Conservation (phyloP, 2,888 invertebrate genomes). For the Nomada flava region DNA sequence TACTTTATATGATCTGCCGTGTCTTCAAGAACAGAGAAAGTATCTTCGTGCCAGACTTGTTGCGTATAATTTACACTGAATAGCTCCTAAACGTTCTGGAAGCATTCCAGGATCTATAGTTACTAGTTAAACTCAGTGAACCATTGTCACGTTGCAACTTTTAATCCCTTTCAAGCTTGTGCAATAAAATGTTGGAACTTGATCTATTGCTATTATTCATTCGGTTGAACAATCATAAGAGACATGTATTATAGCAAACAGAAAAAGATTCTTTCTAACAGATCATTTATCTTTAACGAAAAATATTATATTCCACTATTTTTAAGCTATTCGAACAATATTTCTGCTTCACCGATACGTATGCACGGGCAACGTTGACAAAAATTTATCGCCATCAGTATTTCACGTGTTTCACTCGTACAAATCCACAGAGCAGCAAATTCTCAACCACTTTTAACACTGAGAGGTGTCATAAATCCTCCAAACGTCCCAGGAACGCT, state of each 20-base stretch:
- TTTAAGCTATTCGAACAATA: no score
- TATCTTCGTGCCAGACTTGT: slow-evolving; percentile 66
- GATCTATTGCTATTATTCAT: neutral
- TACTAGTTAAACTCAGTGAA: slow-evolving; percentile 18
- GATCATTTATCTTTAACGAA: no score
- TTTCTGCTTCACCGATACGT: no score
- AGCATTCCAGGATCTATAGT: slow-evolving; percentile 67
- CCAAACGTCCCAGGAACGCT: no score
- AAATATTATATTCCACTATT: no score
- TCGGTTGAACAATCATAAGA: no score
- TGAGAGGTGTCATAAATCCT: neutral
- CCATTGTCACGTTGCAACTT: neutral
- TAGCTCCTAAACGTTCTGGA: slow-evolving; percentile 61
- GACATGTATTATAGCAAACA: no score
- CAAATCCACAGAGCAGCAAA: neutral
- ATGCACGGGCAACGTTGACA: neutral
- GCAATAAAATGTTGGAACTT: neutral
- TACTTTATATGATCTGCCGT: neutral
- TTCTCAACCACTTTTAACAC: slow-evolving; percentile 5
- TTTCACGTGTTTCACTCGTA: neutral
- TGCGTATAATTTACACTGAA: slow-evolving; percentile 62
- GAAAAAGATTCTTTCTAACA: no score
- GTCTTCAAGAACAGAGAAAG: neutral
- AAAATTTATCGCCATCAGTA: neutral
- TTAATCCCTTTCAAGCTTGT: neutral